Base-by-base conservation (phyloP, 2,797 vertebrate species). In the Botia kubotai region DNA sequence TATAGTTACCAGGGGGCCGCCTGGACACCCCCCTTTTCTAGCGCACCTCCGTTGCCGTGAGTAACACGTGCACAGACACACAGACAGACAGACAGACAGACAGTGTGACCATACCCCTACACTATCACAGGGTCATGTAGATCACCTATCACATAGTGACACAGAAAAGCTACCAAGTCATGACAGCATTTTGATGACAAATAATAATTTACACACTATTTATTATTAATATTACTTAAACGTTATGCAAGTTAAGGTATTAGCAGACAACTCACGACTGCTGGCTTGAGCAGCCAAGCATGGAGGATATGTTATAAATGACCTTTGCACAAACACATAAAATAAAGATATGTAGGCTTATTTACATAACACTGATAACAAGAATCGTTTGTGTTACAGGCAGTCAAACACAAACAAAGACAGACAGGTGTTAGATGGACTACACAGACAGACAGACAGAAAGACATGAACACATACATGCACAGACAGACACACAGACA, bases 21-120 rank as follows among this genome's bases (percentile, higher is more conserved):
- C 88, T 95, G 94, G 94, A 95, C 93, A 89, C 93, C 94, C 91
- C 94, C 93, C 57, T 95, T 95, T 94, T 94, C 94, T 94, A 95
- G 94, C n/a, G 93, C 94, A 81, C 94, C 94, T 83, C 94, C 94
- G 85, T 93, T 95, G 89, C 94, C 93, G 94, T 95, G 94, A 95
- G 94, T 95, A 95, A 94, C 92, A 92, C 91, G 91, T 87, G 92
- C 93, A 90, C 91, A 93, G 93, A 90, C 92, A 93, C 89, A 88
- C 86, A 93, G 93, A 94, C 93, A 87, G 90, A 92, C 90, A 93
- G 93, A 91, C 89, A 92, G 39, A 46, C 43, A 46, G 88, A 90
- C 23, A 26, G 23, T 26, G 82, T 53, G 65, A 82, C 74, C 82
- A 83, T 71, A 84, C 82, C 69, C 62, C 46, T 72, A 75, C 26